phyloP scores from a whole-genome alignment of 1,140 invertebrate genomes.

The fruit fly (Drosophila melanogaster) region Release_6_plus_ISO1_MT NT_037436.4:20679001-20679500 shows the following conservation, averaged over 20 bases:
- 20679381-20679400: slow-evolving; percentile 42
- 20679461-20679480: slow-evolving; percentile 59
- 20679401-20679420: slow-evolving; percentile 41
- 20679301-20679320: slow-evolving; percentile 6
- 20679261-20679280: background rate
- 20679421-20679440: slow-evolving; percentile 52
- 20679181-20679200: slow-evolving; percentile 17
- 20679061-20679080: too few species aligned
- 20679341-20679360: slow-evolving; percentile 47
- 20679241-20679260: too few species aligned
- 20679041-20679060: too few species aligned
- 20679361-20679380: slow-evolving; percentile 38
- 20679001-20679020: too few species aligned
- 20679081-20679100: too few species aligned
- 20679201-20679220: slow-evolving; percentile 66
- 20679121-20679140: too few species aligned
- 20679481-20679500: slow-evolving; percentile 32
- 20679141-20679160: too few species aligned
- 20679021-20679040: too few species aligned
- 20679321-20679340: slow-evolving; percentile 8
- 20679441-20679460: slow-evolving; percentile 61
- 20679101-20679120: too few species aligned
- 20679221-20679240: background rate
- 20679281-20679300: background rate
- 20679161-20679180: too few species aligned